phyloP scores from a whole-genome alignment of 2,888 invertebrate species.

The Venusia cambrica region DNA sequence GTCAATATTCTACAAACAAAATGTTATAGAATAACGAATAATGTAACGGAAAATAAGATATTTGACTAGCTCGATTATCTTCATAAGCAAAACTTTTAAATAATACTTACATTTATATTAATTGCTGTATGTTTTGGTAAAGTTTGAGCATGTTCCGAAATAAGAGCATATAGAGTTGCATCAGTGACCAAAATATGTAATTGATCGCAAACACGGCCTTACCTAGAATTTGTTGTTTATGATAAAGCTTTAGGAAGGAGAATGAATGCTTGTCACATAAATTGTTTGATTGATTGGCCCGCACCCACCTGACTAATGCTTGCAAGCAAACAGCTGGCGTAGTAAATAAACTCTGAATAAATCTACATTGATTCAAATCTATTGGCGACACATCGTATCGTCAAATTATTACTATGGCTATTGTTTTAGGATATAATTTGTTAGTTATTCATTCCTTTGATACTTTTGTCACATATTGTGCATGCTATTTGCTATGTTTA shows the following conservation, averaged over 20 bases:
- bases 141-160: too few species aligned
- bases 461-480: too few species aligned
- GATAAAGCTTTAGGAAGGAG: slow-evolving; percentile 47
- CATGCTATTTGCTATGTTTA: too few species aligned
- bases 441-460: slow-evolving; percentile 28
- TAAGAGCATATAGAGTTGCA: too few species aligned
- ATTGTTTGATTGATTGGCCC: slow-evolving; percentile 76
- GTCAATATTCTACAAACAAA: too few species aligned
- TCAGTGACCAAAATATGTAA: slow-evolving; percentile 40
- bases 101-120: too few species aligned
- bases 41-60: too few species aligned
- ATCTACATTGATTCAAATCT: slow-evolving; percentile 31
- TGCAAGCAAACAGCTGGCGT: slow-evolving; percentile 74
- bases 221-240: slow-evolving; percentile 43
- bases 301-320: slow-evolving; percentile 69
- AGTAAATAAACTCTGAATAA: slow-evolving; percentile 38
- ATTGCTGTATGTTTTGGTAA: too few species aligned
- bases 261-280: slow-evolving; percentile 73
- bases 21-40: too few species aligned
- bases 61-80: too few species aligned
- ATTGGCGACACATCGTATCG: too few species aligned
- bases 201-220: slow-evolving; percentile 37
- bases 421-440: slow-evolving; percentile 18
- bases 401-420: slow-evolving; percentile 38
- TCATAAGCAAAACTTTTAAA: too few species aligned